Conservation (phyloP, 2,113 vertebrate species). For the Chaetops frenatus region DNA sequence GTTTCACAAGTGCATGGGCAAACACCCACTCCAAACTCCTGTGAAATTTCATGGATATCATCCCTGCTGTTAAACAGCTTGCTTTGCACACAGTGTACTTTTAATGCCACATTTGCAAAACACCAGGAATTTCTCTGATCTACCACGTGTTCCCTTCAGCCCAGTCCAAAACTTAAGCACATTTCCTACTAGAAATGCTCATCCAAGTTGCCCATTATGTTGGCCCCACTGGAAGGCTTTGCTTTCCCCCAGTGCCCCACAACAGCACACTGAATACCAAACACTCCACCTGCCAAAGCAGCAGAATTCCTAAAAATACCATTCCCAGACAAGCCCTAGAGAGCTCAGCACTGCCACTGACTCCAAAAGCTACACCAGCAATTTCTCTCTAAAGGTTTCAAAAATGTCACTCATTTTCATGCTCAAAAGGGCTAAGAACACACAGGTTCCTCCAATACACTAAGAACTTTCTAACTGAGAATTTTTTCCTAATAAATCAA, state of each 20-base stretch:
- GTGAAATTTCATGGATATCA: background rate
- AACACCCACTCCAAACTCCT: background rate
- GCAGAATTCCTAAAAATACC: too few species aligned
- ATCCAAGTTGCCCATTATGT: too few species aligned
- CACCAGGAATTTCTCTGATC: background rate
- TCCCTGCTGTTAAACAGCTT: background rate
- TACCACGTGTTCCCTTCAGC: background rate
- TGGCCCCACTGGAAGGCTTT: too few species aligned
- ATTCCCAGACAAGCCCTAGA: background rate
- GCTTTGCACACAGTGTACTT: accelerated
- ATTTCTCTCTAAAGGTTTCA: background rate
- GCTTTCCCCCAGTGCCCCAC: too few species aligned
- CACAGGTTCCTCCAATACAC: background rate
- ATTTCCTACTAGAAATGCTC: too few species aligned
- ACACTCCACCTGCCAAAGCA: too few species aligned
- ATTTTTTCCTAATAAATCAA: background rate
- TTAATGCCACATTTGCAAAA: background rate
- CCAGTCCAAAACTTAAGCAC: too few species aligned
- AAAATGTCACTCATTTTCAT: background rate
- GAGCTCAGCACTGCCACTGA: background rate
- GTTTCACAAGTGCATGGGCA: background rate
- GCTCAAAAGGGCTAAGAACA: background rate
- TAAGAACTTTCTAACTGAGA: background rate
- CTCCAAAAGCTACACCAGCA: background rate
- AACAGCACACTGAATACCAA: too few species aligned